phyloP scores from a whole-genome alignment of 2,113 vertebrate species.

The Fregetta grallaria region DNA sequence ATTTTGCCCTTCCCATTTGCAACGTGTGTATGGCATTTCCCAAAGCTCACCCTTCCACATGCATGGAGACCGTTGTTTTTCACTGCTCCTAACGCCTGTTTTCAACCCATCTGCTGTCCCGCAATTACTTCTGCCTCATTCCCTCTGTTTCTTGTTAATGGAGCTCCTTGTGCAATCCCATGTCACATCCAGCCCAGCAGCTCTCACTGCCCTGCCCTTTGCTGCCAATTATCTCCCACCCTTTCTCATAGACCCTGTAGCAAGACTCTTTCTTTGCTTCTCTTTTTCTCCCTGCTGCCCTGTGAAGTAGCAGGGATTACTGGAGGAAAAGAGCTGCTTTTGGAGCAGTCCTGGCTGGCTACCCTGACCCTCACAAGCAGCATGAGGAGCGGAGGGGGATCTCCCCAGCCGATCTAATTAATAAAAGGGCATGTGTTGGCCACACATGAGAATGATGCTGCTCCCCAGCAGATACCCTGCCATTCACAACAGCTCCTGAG shows the following conservation, averaged over 20 bases:
- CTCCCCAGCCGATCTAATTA: not conserved
- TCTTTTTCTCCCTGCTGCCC: not conserved
- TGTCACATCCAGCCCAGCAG: not conserved
- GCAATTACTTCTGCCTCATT: not conserved
- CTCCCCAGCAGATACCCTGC: not conserved
- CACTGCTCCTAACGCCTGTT: not conserved
- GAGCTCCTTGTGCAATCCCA: slow-evolving; percentile 2
- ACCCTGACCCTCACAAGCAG: not conserved
- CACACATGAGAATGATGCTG: not conserved
- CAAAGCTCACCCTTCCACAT: not conserved
- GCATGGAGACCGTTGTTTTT: not conserved
- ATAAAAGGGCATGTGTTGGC: not conserved
- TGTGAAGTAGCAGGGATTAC: not conserved
- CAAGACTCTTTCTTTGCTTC: not conserved
- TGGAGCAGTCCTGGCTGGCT: not conserved
- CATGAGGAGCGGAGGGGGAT: not conserved
- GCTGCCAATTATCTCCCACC: not conserved
- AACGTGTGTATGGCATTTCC: not conserved
- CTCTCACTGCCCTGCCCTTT: not conserved
- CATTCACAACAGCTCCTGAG: not conserved
- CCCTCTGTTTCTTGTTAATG: not conserved
- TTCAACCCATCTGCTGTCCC: not conserved
- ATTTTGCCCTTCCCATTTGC: not conserved
- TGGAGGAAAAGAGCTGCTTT: not conserved
- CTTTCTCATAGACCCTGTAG: not conserved